A percentile compares a stretch with the other conserved stretches of the same genome.
Evolutionary conservation across 1,140 invertebrate species (phyloP).

Genomic region (Eumeta japonica): DNA sequence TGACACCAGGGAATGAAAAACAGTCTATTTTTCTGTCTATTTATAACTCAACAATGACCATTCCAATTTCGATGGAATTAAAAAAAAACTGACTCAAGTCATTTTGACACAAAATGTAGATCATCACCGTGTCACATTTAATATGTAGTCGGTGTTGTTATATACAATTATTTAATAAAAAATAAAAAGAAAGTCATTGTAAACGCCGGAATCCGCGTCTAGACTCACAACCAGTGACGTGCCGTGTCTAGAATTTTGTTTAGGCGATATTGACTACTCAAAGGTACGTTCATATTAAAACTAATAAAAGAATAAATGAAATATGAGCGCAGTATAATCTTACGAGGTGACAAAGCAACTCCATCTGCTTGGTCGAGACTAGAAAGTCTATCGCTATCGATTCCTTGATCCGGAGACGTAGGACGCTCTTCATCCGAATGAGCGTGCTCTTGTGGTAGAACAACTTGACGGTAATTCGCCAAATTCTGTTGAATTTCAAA

Average conservation of each 20-base stretch:
- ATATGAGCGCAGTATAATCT: conserved; percentile 10
- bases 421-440: conserved; percentile 42
- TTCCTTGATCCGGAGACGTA: conserved; percentile 60
- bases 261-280: too few relatives aligned
- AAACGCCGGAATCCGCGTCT: too few relatives aligned
- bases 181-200: too few relatives aligned
- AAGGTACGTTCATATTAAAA: not conserved
- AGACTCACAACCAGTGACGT: not conserved
- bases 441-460: conserved; percentile 20
- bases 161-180: too few relatives aligned
- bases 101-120: too few relatives aligned
- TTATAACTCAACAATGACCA: too few relatives aligned
- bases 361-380: conserved; percentile 55
- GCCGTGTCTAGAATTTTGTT: not conserved
- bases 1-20: too few relatives aligned
- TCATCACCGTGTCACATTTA: too few relatives aligned
- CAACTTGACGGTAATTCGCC: conserved; percentile 29
- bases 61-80: too few relatives aligned
- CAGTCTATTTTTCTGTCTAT: too few relatives aligned
- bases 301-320: conserved; percentile 5
- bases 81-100: too few relatives aligned
- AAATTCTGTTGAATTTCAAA: conserved; percentile 24
- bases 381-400: conserved; percentile 60
- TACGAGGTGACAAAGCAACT: conserved; percentile 41
- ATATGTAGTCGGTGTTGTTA: too few relatives aligned